Evolutionary conservation across 2,888 invertebrate species (phyloP).

Genomic region (Eilema sororculum): DNA sequence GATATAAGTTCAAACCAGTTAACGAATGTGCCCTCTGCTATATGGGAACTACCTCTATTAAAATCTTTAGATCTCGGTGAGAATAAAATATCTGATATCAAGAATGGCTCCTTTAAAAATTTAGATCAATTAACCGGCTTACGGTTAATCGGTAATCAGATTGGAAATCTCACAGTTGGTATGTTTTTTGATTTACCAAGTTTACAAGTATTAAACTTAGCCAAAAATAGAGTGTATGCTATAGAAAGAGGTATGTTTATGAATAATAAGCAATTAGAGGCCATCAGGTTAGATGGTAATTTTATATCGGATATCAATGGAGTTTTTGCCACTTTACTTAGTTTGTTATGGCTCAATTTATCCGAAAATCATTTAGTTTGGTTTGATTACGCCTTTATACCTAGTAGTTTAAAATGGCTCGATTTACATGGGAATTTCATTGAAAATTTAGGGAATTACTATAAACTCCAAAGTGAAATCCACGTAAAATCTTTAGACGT

Average conservation of each 20-base stretch:
- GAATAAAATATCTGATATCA: constrained; percentile 94
- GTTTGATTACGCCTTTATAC: constrained; percentile 97
- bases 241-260: constrained; percentile 95
- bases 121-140: constrained; percentile 95
- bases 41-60: constrained; percentile 93
- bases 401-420: constrained; percentile 95
- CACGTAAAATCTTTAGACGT: constrained; percentile 94
- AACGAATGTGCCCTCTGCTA: constrained; percentile 92
- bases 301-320: constrained; percentile 95
- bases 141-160: constrained; percentile 95
- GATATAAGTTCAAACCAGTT: constrained; percentile 96
- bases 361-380: constrained; percentile 96
- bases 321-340: constrained; percentile 93
- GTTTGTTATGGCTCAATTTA: constrained; percentile 94
- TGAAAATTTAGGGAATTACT: constrained; percentile 95
- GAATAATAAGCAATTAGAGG: constrained; percentile 93
- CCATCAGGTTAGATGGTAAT: constrained; percentile 95
- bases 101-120: constrained; percentile 94
- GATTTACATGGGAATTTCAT: constrained; percentile 96
- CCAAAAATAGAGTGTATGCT: constrained; percentile 94
- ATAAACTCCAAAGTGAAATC: constrained; percentile 93
- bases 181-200: constrained; percentile 95
- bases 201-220: constrained; percentile 94
- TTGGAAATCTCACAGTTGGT: constrained; percentile 93
- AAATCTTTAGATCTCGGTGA: constrained; percentile 96